phyloP scores from a whole-genome alignment of 2,113 vertebrate genomes.

The Alexandromys fortis region DNA sequence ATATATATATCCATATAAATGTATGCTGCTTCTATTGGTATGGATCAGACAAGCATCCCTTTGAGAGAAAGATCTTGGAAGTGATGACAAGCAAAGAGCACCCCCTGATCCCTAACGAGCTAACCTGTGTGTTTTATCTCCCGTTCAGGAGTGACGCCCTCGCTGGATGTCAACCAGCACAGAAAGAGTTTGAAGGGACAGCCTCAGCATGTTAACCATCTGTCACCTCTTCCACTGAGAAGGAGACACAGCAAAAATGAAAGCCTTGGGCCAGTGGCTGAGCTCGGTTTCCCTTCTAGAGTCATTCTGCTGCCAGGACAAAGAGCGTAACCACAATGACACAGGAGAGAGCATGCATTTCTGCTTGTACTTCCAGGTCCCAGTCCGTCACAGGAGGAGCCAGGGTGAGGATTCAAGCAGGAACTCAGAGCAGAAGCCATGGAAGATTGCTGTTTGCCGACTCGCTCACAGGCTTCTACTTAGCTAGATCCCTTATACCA shows the following conservation, averaged over 20 bases:
- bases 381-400: background rate
- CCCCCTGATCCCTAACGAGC: background rate
- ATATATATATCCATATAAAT: no score
- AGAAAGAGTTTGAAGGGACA: background rate
- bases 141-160: background rate
- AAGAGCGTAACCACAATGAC: background rate
- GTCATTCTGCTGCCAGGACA: background rate
- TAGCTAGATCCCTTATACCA: background rate
- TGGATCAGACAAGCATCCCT: background rate
- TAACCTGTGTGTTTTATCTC: background rate
- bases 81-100: background rate
- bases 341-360: fast-evolving
- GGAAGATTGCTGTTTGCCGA: background rate
- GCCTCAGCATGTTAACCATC: background rate
- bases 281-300: background rate
- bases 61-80: background rate
- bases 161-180: background rate
- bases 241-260: background rate
- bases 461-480: background rate
- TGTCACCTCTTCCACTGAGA: background rate
- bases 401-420: background rate
- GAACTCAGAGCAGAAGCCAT: background rate
- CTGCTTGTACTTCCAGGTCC: background rate
- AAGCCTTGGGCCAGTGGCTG: background rate
- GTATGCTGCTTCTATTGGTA: background rate